These are phyloP conservation scores for Magallana nippona DNA, from an alignment of 2,888 invertebrate genomes.

Conservation along the genomic window DNA sequence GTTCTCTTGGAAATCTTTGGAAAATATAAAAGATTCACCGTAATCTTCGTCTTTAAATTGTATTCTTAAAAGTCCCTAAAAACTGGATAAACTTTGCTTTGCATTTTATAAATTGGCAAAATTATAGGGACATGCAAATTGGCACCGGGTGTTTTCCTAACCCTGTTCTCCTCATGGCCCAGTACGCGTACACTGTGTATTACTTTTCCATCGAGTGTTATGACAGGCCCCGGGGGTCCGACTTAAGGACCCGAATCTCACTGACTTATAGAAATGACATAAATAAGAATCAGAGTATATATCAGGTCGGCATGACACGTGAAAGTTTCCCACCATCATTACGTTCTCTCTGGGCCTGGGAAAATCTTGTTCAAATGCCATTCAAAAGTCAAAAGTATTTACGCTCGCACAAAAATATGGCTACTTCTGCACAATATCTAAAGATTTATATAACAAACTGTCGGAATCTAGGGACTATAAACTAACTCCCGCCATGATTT, in stretches of 20 bases:
- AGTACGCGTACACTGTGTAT: background rate
- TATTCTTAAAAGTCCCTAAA: too few species aligned
- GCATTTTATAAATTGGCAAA: too few species aligned
- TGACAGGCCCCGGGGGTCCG: background rate
- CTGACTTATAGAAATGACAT: constrained; percentile 38
- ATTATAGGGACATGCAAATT: too few species aligned
- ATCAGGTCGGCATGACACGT: constrained; percentile 32
- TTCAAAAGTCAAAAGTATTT: constrained; percentile 24
- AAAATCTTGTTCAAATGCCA: constrained; percentile 35
- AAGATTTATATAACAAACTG: constrained; percentile 6
- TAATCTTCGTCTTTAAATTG: too few species aligned
- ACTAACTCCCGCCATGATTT: constrained; percentile 23
- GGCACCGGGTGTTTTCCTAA: background rate
- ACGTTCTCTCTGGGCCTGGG: constrained; percentile 32
- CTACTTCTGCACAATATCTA: constrained; percentile 26
- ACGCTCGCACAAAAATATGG: constrained; percentile 13
- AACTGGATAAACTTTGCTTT: constrained; percentile 37
- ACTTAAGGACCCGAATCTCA: background rate
- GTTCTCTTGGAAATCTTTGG: too few species aligned
- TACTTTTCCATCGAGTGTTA: background rate
- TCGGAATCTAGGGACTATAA: background rate
- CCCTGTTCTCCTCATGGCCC: background rate
- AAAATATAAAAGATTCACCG: too few species aligned
- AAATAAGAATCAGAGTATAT: constrained; percentile 37
- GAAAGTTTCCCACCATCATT: constrained; percentile 37